A percentile compares a stretch with the other conserved stretches of the same genome.
Conservation (phyloP, 1,140 invertebrate species). For the Macrocentrus cingulum region DNA sequence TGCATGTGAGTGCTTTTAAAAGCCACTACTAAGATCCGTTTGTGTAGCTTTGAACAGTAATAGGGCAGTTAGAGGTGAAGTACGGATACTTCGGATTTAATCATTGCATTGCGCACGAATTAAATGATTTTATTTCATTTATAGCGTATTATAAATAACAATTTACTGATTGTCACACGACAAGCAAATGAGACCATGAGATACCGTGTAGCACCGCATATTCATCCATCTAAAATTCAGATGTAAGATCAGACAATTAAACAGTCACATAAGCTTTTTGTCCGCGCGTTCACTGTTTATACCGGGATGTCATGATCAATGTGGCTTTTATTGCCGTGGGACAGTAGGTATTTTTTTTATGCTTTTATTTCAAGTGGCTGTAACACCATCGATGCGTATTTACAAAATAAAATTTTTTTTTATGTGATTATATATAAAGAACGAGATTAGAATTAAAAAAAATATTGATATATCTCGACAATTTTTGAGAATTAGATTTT, state of each 20-base stretch:
- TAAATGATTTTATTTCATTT: neutral
- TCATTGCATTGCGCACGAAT: neutral
- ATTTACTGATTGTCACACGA: conserved; percentile 1
- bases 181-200: neutral
- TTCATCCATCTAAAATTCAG: neutral
- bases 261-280: no score
- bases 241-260: neutral
- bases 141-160: conserved; percentile 2
- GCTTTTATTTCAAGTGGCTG: no score
- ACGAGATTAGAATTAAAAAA: no score
- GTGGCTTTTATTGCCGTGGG: no score
- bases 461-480: no score
- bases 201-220: neutral
- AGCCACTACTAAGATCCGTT: neutral
- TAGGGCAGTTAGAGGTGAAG: neutral
- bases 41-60: neutral
- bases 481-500: no score
- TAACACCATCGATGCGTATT: no score
- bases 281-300: no score
- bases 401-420: no score
- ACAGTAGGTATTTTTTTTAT: no score
- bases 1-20: conserved; percentile 7
- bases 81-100: neutral
- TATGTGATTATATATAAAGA: no score
- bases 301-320: no score